Percentiles rank a stretch among this genome's conserved stretches.
phyloP scores from a whole-genome alignment of 2,888 invertebrate species.

The Sphaerophoria rueppellii region DNA sequence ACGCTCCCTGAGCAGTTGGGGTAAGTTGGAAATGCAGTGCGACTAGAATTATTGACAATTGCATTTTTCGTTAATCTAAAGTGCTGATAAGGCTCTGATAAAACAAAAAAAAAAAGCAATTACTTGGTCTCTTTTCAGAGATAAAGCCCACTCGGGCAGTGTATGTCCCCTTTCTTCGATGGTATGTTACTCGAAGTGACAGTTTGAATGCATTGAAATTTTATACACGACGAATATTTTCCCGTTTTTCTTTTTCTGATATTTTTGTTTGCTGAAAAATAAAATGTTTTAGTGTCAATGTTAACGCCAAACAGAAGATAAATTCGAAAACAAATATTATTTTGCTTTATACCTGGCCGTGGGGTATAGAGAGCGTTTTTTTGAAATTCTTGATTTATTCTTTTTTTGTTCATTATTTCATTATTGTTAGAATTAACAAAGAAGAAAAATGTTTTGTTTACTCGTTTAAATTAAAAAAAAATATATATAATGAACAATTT shows the following conservation, averaged over 20 bases:
- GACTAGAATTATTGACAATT: not conserved
- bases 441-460: conserved; percentile 8
- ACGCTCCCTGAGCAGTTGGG: conserved; percentile 80
- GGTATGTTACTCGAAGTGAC: not conserved
- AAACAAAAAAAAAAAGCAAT: not conserved
- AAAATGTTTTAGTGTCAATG: conserved; percentile 13
- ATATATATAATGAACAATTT: not conserved
- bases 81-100: not conserved
- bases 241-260: not conserved
- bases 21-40: conserved; percentile 75
- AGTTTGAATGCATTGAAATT: not conserved
- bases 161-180: not conserved
- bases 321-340: conserved; percentile 2
- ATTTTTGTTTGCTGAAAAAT: not conserved
- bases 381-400: not conserved
- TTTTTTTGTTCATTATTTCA: too few relatives aligned
- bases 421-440: too few relatives aligned
- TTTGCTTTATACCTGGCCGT: conserved; percentile 17
- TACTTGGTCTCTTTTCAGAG: not conserved
- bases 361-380: not conserved
- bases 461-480: not conserved
- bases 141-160: conserved; percentile 16
- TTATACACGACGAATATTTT: not conserved
- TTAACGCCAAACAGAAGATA: not conserved
- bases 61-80: not conserved